Base-by-base conservation (phyloP, 2,797 vertebrate species). In the Betta splendens region DNA sequence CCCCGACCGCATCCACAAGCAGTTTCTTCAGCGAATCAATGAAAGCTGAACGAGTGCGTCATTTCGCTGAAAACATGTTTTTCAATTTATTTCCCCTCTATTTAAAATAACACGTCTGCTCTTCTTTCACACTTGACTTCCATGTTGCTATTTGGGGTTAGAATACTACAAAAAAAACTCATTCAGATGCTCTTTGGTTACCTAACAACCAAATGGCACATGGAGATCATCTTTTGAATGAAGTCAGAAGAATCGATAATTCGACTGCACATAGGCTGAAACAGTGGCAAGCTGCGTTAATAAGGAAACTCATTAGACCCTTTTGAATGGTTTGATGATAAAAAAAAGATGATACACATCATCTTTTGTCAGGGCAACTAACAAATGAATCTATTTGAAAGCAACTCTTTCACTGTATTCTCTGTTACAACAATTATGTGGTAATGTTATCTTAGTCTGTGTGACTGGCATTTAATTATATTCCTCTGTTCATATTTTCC, bases 381-480 rank as follows among this genome's bases (percentile, higher is more conserved):
- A 35, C 25, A 42, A 44, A 66, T 57, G 49, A 62, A 60, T 71
- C 39, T 47, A 53, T 72, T 71, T 55, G 32, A 72, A 63, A 54
- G 36, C 33, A 57, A 44, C 36, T 28, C 42, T 33, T 32, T 43
- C 20, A 45, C 53, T 46, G 17, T 32, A 53, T 66, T 49, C 20
- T 44, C 40, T 16, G 23, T 49, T 47, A 22, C 54, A 56, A 72
- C 66, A 65, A 65, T 58, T 29, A 39, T 44, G 36, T 23, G 6
- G 6, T 44, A 42, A 57, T 54, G 50, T 58, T 38, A 18, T 48
- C 5, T 26, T 62, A 40, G 32, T 63, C 51, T 57, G 26, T 56
- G n/a, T 79, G 45, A 75, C 66, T 67, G 77, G 44, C 64, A 84
- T 65, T 79, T 77, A 75, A 84, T 82, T 77, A 66, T 54, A 63